phyloP scores from a whole-genome alignment of 2,888 invertebrate genomes.

The Brachyptera risi region DNA sequence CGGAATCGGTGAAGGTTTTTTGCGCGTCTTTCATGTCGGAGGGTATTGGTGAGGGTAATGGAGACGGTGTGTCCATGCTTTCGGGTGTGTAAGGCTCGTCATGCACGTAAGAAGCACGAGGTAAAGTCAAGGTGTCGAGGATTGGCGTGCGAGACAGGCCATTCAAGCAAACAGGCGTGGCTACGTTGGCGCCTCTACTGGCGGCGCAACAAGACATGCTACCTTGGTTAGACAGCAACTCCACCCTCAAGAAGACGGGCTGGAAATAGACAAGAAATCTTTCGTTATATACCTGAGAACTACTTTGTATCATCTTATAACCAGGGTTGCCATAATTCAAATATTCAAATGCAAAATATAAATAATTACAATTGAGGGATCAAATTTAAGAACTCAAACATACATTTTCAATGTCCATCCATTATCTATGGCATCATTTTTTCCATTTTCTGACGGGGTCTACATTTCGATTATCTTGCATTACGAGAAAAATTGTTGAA shows the following conservation, averaged over 20 bases:
- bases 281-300: too few species aligned
- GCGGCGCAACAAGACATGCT: conserved; percentile 56
- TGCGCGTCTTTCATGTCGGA: not conserved
- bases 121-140: conserved; percentile 21
- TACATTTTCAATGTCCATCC: too few species aligned
- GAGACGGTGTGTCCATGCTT: conserved; percentile 66
- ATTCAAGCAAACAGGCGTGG: conserved; percentile 13
- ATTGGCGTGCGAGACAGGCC: conserved; percentile 21
- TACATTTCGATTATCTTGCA: too few species aligned
- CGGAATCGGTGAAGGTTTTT: conserved; percentile 27
- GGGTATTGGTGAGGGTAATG: conserved; percentile 23
- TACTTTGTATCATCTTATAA: too few species aligned
- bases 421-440: too few species aligned
- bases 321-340: too few species aligned
- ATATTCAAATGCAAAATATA: too few species aligned
- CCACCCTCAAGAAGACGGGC: conserved; percentile 75
- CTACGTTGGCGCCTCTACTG: conserved; percentile 1
- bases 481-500: too few species aligned
- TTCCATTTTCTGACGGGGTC: too few species aligned
- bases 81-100: conserved; percentile 80
- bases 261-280: too few species aligned
- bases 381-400: too few species aligned
- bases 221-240: conserved; percentile 72
- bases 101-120: conserved; percentile 43
- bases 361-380: too few species aligned